Evolutionary conservation across 2,888 invertebrate genomes (phyloP), one percentile per base, ranked within the genome.

Genomic region (Bimastos eiseni): DNA sequence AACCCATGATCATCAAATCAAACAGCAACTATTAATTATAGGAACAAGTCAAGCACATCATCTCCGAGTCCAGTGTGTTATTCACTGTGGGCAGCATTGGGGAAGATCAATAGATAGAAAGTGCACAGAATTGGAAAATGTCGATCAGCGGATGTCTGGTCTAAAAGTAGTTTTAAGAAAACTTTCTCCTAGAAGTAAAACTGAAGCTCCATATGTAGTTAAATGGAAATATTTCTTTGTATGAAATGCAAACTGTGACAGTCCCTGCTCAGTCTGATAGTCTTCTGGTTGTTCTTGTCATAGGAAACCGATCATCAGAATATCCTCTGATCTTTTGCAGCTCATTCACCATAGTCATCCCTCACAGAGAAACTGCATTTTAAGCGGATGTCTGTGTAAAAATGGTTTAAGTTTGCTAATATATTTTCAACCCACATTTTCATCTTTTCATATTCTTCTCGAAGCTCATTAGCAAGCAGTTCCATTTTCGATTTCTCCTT

Each of bases 401-500:
- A n/a, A 3, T 70, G n/a, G 1, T 70, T 70, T n/a, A 70, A 70
- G n/a, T 70, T 70, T 70, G 70, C 70, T 70, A n/a, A 70, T 70
- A n/a, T n/a, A n/a, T n/a, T n/a, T n/a, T 70, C 30, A n/a, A n/a
- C 93, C 92, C 92, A 95, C 95, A 91, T 92, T 93, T 94, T 94
- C 13, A 94, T 93, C 91, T 92, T 93, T 19, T 94, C 94, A 92
- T 95, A 94, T 91, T 95, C 95, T 90, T 94, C 94, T 91, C 94
- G 94, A 91, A 95, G 93, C 90, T 95, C 95, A 86, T 94, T 93
- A n/a, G 95, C 94, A 88, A 95, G 94, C 34, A 93, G 91, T 91
- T 95, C 95, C 93, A 95, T 92, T 91, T 95, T 95, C 37, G 93
- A 93, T 91, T 95, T 94, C 91, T 95, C 95, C 84, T 94, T 94